These are phyloP conservation scores for Megalops atlanticus DNA, from an alignment of 2,113 vertebrate genomes.

Conservation along the genomic window DNA sequence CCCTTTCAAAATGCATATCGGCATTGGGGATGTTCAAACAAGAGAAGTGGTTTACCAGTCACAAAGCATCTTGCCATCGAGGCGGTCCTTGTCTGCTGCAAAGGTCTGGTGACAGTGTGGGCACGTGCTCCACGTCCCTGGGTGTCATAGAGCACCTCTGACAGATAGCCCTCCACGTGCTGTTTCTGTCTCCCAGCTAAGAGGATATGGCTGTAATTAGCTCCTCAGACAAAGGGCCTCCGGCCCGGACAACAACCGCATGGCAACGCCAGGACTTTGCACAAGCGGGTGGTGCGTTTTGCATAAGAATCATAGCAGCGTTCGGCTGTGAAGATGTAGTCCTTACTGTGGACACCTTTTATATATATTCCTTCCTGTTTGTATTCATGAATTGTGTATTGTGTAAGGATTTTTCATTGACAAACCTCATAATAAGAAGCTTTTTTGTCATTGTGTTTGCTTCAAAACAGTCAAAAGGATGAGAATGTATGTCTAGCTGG, in stretches of 20 bases:
- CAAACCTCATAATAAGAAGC: too few species aligned
- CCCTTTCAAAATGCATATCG: neutral
- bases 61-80: neutral
- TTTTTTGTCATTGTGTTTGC: too few species aligned
- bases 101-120: neutral
- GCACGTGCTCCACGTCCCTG: neutral
- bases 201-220: slow-evolving; percentile 9
- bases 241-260: neutral
- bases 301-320: neutral
- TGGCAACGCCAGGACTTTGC: neutral
- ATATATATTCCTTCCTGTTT: too few species aligned
- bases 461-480: too few species aligned
- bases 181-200: neutral
- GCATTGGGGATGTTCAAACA: neutral
- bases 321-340: too few species aligned
- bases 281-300: neutral
- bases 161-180: neutral
- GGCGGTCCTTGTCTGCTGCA: neutral
- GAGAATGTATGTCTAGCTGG: too few species aligned
- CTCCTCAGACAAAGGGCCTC: neutral
- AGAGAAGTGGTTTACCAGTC: too few species aligned
- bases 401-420: too few species aligned
- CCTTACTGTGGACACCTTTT: too few species aligned
- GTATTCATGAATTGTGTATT: too few species aligned
- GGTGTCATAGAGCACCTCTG: neutral